Base-by-base conservation (phyloP, 2,888 invertebrate species). In the Gortyna flavago region DNA sequence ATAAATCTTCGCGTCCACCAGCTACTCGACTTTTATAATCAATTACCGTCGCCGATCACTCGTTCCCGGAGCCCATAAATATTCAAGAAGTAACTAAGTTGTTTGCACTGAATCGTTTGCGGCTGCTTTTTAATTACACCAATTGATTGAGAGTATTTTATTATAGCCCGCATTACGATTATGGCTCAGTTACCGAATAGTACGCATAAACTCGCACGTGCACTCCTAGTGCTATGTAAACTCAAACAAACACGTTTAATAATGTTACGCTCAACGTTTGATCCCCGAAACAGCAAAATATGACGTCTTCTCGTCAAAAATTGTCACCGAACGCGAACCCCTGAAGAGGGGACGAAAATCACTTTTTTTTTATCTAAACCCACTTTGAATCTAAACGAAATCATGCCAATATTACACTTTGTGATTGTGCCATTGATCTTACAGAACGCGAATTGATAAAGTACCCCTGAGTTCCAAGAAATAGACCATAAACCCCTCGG, bases 11-110 rank as follows among this genome's bases (percentile, higher is more conserved):
- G 83, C 92, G 92, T 94, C 91, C 91, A 90, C 92, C 91, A 92
- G 92, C 93, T 91, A 87, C 89, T 91, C 88, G 95, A 95, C 95
- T 95, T 95, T 95, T 95, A 95, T 93, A 95, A 95, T 95, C 95
- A 94, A 95, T 95, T 95, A 95, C 93, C 88, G 91, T 92, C 92
- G 87, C 90, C 92, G 91, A 95, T 94, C 93, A 94, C 91, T 93
- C 93, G 92, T 89, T 92, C 89, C 89, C 86, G 89, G 89, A 90
- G 85, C 87, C 92, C 91, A 93, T 95, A 94, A 95, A 94, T 94
- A 94, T 94, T 93, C 93, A 91, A 92, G 90, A 90, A 92, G 91
- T 92, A 91, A 91, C 91, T 87, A 91, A 91, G 89, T 90, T 93
- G 92, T 93, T 93, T 93, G 92, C 90, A 89, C 90, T 88, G 87